Percentiles rank a stretch among this genome's conserved stretches.
Conservation (phyloP, 2,113 vertebrate species). For the Glareola pratincola region DNA sequence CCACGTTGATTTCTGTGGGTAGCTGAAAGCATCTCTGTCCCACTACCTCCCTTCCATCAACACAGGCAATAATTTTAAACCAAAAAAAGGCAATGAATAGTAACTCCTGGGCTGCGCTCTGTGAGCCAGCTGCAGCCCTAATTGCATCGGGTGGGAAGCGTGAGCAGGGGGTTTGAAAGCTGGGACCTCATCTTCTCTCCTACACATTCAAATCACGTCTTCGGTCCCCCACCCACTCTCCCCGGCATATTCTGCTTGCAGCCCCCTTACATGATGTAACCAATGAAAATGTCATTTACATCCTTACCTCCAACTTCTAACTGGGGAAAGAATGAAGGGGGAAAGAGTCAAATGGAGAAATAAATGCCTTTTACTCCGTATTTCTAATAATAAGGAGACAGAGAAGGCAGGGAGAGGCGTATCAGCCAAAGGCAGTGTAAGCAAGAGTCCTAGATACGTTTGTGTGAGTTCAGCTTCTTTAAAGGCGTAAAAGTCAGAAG, state of each 20-base stretch:
- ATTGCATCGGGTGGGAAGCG: slow-evolving; percentile 14
- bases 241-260: slow-evolving; percentile 10
- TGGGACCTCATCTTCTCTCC: slow-evolving; percentile 52
- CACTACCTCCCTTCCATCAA: background rate
- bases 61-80: slow-evolving; percentile 19
- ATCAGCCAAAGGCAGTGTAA: background rate
- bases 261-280: slow-evolving; percentile 29
- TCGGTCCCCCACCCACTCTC: slow-evolving; percentile 23
- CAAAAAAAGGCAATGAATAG: background rate
- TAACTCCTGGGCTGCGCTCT: background rate
- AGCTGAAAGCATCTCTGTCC: slow-evolving; percentile 12
- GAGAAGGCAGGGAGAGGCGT: background rate
- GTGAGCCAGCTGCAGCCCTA: slow-evolving; percentile 23
- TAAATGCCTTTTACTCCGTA: background rate
- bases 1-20: background rate
- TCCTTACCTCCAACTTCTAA: background rate
- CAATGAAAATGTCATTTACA: slow-evolving; percentile 20
- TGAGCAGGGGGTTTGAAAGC: slow-evolving; percentile 13
- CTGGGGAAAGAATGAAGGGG: background rate
- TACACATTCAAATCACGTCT: slow-evolving; percentile 22
- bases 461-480: background rate
- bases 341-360: background rate
- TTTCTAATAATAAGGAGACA: background rate
- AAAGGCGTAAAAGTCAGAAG: background rate
- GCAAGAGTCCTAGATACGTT: background rate